Conservation (phyloP, 2,113 vertebrate genomes). For the Cheirogaleus medius region DNA sequence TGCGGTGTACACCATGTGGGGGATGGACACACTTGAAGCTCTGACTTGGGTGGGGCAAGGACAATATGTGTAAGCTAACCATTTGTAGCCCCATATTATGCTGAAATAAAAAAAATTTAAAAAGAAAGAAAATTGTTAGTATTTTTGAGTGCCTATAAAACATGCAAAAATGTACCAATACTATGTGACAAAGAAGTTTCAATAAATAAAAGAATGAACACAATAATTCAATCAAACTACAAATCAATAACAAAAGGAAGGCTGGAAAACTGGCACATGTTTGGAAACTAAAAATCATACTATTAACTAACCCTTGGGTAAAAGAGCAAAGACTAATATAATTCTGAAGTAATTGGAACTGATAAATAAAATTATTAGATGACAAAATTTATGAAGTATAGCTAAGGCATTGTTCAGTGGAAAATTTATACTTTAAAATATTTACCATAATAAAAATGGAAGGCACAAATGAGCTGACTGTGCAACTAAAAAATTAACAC, state of each 20-base stretch:
- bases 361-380: background rate
- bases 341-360: background rate
- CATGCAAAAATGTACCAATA: background rate
- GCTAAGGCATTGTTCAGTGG: background rate
- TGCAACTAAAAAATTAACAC: background rate
- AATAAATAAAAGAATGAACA: background rate
- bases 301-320: background rate
- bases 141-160: background rate
- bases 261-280: background rate
- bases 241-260: background rate
- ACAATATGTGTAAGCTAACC: too few species aligned
- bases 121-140: background rate
- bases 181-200: background rate
- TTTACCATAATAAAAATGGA: background rate
- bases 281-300: background rate
- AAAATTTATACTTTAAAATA: background rate
- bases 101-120: too few species aligned
- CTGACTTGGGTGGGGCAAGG: too few species aligned
- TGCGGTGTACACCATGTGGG: too few species aligned
- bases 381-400: background rate
- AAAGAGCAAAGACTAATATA: background rate
- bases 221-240: background rate
- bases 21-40: too few species aligned
- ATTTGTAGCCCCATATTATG: too few species aligned
- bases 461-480: background rate